Evolutionary conservation across 2,113 vertebrate genomes (phyloP).

Genomic region (Himantopus leucocephalus): DNA sequence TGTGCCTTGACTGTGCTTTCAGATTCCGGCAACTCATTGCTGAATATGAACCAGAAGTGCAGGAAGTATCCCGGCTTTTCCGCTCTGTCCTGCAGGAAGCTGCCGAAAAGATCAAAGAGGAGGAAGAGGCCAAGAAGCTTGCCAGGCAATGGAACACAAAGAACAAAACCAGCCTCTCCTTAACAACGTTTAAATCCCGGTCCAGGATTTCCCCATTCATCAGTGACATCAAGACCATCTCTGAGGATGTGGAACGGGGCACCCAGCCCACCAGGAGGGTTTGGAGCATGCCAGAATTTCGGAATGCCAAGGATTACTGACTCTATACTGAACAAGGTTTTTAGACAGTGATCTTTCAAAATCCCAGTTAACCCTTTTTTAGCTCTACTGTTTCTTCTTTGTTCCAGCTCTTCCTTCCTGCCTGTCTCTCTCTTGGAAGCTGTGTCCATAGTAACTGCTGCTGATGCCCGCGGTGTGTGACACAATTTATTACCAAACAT

Average conservation of each 20-base stretch:
- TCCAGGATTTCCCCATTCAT: constrained; percentile 90
- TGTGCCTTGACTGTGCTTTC: constrained; percentile 15
- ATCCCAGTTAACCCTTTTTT: constrained; percentile 15
- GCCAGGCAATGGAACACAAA: constrained; percentile 89
- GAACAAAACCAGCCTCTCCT: constrained; percentile 82
- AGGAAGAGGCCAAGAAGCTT: constrained; percentile 86
- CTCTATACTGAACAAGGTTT: constrained; percentile 37
- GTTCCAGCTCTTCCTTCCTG: not conserved
- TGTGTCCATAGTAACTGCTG: not conserved
- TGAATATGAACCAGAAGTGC: constrained; percentile 87
- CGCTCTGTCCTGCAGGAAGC: constrained; percentile 87
- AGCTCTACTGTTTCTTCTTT: constrained; percentile 8
- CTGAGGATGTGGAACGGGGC: constrained; percentile 90
- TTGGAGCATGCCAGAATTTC: constrained; percentile 95
- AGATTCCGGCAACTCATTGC: constrained; percentile 90
- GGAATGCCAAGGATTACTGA: constrained; percentile 76
- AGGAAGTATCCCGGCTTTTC: constrained; percentile 88
- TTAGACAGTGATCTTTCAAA: constrained; percentile 23
- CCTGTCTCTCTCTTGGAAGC: not conserved
- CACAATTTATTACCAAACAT: constrained; percentile 1
- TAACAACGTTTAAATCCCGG: constrained; percentile 84
- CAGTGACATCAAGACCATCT: constrained; percentile 90
- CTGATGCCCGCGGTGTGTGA: not conserved
- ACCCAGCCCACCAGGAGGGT: constrained; percentile 73
- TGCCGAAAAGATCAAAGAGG: constrained; percentile 84